Evolutionary conservation across 2,113 vertebrate species (phyloP), one percentile per base, ranked within the genome.

Genomic region (Crypturellus undulatus): DNA sequence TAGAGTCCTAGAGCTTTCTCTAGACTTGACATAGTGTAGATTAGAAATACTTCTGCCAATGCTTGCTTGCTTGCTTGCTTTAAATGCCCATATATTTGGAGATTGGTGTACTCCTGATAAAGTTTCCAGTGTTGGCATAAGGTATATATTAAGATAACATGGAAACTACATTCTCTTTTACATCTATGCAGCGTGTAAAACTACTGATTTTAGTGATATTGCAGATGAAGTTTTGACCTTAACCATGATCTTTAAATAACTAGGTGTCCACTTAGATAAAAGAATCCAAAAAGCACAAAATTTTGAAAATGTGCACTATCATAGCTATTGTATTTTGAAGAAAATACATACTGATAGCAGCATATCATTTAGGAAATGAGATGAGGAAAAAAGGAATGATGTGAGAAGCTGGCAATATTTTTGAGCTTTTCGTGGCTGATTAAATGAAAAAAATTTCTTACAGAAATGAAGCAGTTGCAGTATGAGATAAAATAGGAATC

Each of bases 401-500:
- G 49, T 49, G 49, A 49, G 21, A 25, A 93, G 47, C 36, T 93
- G 38, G 64, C 64, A 43, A 30, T 80, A 14, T 64, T 83, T 83
- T 54, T 60, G 62, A 45, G 12, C 51, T 86, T 73, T 36, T 49
- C 59, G 26, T 81, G 70, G 69, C 43, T 12, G 1, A 3, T 6
- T 6, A 24, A 67, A 22, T 72, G 45, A 84, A 87, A 84, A 87
- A 84, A 92, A 0, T 69, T 64, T 43, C 58, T 89, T 79, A 58
- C 49, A 24, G 36, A 34, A 92, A 93, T 26, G 45, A 63, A 71
- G 21, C 60, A 80, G n/a, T 79, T 90, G 43, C 63, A 65, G 84
- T 28, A 75, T 0, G 0, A 36, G 20, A 43, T 30, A 73, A 42
- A 77, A 32, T 0, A 0, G 45, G 68, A 70, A 54, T 54, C 81